These are phyloP conservation scores for Scaptomyza caliginosa DNA, from an alignment of 2,888 invertebrate species.

Conservation along the genomic window DNA sequence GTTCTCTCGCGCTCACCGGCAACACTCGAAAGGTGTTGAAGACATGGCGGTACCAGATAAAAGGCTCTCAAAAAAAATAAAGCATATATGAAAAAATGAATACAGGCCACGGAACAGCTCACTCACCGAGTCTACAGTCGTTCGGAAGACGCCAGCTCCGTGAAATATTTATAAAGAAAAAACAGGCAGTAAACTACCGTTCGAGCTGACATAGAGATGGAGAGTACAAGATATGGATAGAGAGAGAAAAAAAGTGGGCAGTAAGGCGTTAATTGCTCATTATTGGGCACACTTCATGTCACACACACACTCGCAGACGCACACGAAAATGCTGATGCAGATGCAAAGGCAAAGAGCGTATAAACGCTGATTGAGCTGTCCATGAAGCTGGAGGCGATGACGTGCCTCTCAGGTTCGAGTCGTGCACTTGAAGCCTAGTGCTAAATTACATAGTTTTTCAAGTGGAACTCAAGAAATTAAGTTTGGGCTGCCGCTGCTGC, in stretches of 20 bases:
- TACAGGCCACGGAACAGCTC: constrained; percentile 64
- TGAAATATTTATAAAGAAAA: constrained; percentile 67
- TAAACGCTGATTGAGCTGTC: constrained; percentile 69
- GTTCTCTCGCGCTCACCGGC: constrained; percentile 38
- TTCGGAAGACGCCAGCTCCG: constrained; percentile 45
- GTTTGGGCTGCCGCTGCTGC: constrained; percentile 67
- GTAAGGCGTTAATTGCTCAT: constrained; percentile 82
- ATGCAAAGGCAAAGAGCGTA: constrained; percentile 18
- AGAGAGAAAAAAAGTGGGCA: constrained; percentile 54
- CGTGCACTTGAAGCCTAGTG: constrained; percentile 70
- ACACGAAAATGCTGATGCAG: constrained; percentile 52
- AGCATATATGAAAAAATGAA: constrained; percentile 23
- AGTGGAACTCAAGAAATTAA: constrained; percentile 79
- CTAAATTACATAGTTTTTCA: constrained; percentile 80
- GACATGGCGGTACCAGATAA: constrained; percentile 79
- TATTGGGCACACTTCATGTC: constrained; percentile 83
- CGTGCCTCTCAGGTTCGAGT: constrained; percentile 36
- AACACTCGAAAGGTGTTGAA: constrained; percentile 77
- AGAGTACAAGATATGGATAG: constrained; percentile 7
- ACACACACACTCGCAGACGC: constrained; percentile 45
- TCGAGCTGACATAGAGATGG: constrained; percentile 24
- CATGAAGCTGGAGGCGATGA: constrained; percentile 56
- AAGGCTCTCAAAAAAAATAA: constrained; percentile 72
- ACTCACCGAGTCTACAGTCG: constrained; percentile 44
- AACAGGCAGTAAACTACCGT: constrained; percentile 71